Conservation (phyloP, 2,113 vertebrate genomes). For the Elgaria multicarinata region DNA sequence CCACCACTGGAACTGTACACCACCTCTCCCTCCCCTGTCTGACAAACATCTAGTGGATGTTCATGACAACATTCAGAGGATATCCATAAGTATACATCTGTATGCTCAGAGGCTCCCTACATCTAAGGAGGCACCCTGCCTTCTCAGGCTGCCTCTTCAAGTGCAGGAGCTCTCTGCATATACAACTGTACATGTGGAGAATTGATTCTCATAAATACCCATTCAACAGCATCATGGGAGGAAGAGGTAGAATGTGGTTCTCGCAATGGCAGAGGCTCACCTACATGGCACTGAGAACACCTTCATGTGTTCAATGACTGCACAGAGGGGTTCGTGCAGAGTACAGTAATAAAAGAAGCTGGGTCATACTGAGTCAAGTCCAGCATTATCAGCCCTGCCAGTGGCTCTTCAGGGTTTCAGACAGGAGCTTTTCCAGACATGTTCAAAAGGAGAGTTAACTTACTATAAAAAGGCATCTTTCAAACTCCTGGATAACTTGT, state of each 20-base stretch:
- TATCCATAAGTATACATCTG: too few relatives aligned
- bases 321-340: too few relatives aligned
- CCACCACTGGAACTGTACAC: neutral
- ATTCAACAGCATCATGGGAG: too few relatives aligned
- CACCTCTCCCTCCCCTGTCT: neutral
- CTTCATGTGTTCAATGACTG: too few relatives aligned
- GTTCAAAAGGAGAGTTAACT: neutral
- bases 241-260: too few relatives aligned
- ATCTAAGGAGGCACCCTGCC: neutral
- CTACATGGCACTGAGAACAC: too few relatives aligned
- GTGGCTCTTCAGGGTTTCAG: too few relatives aligned
- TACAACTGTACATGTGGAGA: neutral
- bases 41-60: neutral
- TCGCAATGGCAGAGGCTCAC: too few relatives aligned
- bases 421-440: too few relatives aligned
- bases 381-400: too few relatives aligned
- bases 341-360: too few relatives aligned
- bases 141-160: neutral
- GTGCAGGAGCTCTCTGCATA: neutral
- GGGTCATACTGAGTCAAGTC: too few relatives aligned
- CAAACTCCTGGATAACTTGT: neutral
- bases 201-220: neutral
- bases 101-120: neutral
- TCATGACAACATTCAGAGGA: neutral
- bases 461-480: neutral